Conservation (phyloP, 2,113 vertebrate species). For the Pteruthius melanotis region DNA sequence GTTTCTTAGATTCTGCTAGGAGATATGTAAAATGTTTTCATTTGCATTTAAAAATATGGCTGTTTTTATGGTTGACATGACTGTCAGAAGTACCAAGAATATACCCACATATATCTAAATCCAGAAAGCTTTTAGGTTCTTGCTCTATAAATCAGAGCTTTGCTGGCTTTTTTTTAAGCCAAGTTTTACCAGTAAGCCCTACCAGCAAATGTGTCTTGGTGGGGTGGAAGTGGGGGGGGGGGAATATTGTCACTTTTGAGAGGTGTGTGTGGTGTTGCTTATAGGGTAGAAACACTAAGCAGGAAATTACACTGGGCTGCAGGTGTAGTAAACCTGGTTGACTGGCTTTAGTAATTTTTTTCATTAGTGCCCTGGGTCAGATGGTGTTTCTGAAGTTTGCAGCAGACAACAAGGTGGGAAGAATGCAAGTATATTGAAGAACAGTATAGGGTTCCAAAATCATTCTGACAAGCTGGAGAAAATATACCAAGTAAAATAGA, state of each 20-base stretch:
- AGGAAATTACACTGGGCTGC: background rate
- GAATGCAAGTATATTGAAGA: background rate
- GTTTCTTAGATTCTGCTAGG: background rate
- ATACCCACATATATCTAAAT: background rate
- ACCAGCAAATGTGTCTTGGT: background rate
- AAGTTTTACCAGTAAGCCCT: background rate
- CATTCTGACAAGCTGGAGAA: background rate
- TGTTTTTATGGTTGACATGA: background rate
- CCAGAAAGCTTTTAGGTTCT: background rate
- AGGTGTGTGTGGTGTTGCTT: background rate
- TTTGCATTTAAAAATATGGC: background rate
- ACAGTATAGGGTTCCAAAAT: background rate
- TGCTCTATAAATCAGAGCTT: background rate
- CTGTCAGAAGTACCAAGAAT: background rate
- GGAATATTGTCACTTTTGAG: background rate
- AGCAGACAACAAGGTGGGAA: background rate
- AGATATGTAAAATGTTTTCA: background rate
- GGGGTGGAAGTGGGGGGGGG: rapidly evolving
- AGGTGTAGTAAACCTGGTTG: background rate
- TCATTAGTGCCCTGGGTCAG: background rate
- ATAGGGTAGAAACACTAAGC: background rate
- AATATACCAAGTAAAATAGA: background rate
- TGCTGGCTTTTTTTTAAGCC: background rate
- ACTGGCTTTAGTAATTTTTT: background rate
- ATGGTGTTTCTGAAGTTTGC: background rate